These are phyloP conservation scores for Plutella xylostella DNA, from an alignment of 2,888 invertebrate species.

Conservation along the genomic window DNA sequence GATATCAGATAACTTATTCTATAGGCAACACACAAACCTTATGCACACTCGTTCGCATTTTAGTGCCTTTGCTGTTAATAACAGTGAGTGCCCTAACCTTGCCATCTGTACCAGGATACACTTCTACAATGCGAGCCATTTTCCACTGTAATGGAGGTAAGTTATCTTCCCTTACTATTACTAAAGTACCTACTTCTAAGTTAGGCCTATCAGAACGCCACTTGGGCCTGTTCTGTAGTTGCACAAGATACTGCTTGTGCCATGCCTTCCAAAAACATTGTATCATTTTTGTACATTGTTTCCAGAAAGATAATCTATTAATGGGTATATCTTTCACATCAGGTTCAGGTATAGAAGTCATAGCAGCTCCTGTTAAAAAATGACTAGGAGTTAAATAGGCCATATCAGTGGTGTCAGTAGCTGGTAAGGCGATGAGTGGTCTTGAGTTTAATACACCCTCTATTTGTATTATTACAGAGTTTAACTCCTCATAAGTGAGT, in stretches of 20 bases:
- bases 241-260: constrained; percentile 10
- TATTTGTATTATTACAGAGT: constrained; percentile 18
- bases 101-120: constrained; percentile 13
- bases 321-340: constrained; percentile 6
- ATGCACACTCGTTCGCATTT: constrained; percentile 5
- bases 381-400: constrained; percentile 25
- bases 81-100: constrained; percentile 7
- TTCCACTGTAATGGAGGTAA: constrained; percentile 12
- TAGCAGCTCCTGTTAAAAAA: constrained; percentile 21
- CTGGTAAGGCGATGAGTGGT: constrained; percentile 19
- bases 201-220: constrained; percentile 10
- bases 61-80: constrained; percentile 5
- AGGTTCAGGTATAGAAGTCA: constrained; percentile 10
- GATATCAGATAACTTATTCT: background rate
- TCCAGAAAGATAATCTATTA: constrained; percentile 11
- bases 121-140: constrained; percentile 10
- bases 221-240: constrained; percentile 11
- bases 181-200: constrained; percentile 11
- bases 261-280: constrained; percentile 13
- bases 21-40: constrained; percentile 1
- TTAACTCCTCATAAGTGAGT: constrained; percentile 21
- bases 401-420: constrained; percentile 19
- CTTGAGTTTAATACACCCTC: constrained; percentile 21
- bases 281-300: constrained; percentile 6
- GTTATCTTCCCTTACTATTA: constrained; percentile 9